Percentiles rank a stretch among this genome's conserved stretches.
phyloP scores from a whole-genome alignment of 1,140 invertebrate species.

The Neodiprion virginianus region DNA sequence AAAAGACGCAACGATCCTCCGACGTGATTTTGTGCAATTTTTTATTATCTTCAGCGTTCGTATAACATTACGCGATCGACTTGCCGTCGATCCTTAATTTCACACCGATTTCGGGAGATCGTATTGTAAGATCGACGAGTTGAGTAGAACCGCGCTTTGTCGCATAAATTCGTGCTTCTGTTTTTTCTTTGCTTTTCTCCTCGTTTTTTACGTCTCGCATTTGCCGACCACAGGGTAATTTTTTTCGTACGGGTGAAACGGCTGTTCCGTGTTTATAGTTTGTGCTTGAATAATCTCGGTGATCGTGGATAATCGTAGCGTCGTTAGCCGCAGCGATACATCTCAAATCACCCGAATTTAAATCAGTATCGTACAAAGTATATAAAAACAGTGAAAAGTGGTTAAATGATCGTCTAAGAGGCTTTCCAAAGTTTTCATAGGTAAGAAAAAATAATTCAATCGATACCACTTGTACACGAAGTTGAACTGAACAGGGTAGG shows the following conservation, averaged over 20 bases:
- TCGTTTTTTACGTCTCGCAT: too few species aligned
- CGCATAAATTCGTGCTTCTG: neutral
- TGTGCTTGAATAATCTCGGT: too few species aligned
- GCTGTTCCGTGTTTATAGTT: too few species aligned
- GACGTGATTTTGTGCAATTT: constrained; percentile 6
- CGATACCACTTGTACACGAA: neutral
- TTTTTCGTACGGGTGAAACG: too few species aligned
- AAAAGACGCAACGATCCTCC: constrained; percentile 46
- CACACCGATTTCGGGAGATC: neutral
- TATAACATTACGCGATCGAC: neutral
- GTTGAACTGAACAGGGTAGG: too few species aligned
- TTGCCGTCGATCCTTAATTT: neutral
- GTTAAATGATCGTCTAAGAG: neutral
- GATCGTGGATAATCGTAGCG: too few species aligned
- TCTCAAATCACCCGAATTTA: too few species aligned
- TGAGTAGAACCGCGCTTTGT: too few species aligned
- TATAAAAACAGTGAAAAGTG: neutral
- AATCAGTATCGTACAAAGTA: neutral
- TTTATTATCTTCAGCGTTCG: neutral
- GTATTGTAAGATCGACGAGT: neutral
- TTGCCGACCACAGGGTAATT: too few species aligned
- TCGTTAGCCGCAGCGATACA: too few species aligned
- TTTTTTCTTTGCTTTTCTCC: neutral
- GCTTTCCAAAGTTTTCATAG: neutral
- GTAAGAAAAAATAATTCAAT: neutral